Conservation (phyloP, 2,797 vertebrate species). For the Zalophus californianus region DNA sequence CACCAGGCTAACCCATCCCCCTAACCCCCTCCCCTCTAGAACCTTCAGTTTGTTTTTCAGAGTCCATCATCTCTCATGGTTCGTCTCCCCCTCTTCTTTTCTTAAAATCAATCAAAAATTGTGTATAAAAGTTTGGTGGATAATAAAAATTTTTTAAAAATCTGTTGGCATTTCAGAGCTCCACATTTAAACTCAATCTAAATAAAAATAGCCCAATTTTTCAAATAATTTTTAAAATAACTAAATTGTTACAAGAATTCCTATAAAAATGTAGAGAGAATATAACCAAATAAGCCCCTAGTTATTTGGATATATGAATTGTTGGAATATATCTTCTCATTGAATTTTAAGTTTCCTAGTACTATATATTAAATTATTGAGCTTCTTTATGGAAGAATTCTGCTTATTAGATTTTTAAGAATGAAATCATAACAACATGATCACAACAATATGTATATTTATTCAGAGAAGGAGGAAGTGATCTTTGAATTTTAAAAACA, state of each 20-base stretch:
- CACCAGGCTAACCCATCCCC: too few species aligned
- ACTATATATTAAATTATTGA: not conserved
- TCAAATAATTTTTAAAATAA: not conserved
- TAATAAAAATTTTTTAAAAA: not conserved
- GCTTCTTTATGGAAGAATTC: not conserved
- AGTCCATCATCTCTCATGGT: too few species aligned
- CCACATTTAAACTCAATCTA: not conserved
- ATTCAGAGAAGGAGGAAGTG: not conserved
- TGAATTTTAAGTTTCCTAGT: not conserved
- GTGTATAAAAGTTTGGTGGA: not conserved
- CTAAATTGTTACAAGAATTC: not conserved
- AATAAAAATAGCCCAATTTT: not conserved
- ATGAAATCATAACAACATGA: not conserved
- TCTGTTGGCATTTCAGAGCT: not conserved
- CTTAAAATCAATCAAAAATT: not conserved
- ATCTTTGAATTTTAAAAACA: not conserved
- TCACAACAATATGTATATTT: not conserved
- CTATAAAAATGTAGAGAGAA: not conserved
- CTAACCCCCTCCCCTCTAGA: too few species aligned
- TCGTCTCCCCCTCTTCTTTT: too few species aligned
- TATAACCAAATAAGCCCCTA: not conserved
- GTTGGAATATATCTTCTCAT: not conserved
- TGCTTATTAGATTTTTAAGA: not conserved
- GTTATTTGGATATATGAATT: not conserved
- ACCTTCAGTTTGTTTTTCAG: too few species aligned